These are phyloP conservation scores for Pachymerium ferrugineum DNA, from an alignment of 2,888 invertebrate species.

Conservation along the genomic window DNA sequence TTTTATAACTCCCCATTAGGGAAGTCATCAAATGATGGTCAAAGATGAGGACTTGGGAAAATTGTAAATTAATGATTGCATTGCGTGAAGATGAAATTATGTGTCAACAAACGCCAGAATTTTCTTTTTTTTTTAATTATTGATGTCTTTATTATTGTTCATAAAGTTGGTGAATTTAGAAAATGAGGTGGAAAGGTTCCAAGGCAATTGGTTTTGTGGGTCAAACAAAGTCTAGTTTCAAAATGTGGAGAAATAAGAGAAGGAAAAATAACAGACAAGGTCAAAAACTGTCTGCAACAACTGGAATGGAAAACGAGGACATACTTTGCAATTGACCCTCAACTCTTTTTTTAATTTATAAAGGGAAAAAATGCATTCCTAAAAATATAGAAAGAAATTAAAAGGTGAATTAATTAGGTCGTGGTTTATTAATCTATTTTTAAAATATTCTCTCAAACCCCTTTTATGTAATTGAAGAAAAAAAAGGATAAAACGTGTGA, in stretches of 20 bases:
- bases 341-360: neutral
- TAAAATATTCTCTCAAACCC: no score
- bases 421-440: no score
- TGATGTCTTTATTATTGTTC: neutral
- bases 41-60: no score
- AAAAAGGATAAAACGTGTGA: no score
- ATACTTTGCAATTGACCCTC: slow-evolving; percentile 18
- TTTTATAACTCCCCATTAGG: no score
- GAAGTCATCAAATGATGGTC: no score
- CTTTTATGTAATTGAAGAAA: no score
- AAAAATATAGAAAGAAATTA: neutral
- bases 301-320: slow-evolving; percentile 17
- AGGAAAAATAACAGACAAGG: slow-evolving; percentile 19
- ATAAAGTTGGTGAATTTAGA: neutral
- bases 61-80: no score
- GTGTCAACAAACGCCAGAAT: neutral
- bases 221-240: slow-evolving; percentile 1
- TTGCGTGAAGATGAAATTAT: no score
- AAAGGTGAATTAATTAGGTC: neutral
- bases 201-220: slow-evolving; percentile 17
- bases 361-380: neutral
- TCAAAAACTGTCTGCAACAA: slow-evolving; percentile 15
- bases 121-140: neutral
- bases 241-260: slow-evolving; percentile 15
- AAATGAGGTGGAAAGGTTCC: neutral